phyloP scores from a whole-genome alignment of 1,140 invertebrate species.

The Bombyx mori region ASM3026992v2 NC_085120.1:6032501-6033000 shows the following conservation, averaged over 20 bases:
- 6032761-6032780: slow-evolving; percentile 38
- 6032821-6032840: slow-evolving; percentile 25
- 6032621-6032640: slow-evolving; percentile 26
- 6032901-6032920: slow-evolving; percentile 42
- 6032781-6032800: slow-evolving; percentile 44
- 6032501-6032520: not conserved
- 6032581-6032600: slow-evolving; percentile 30
- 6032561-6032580: slow-evolving; percentile 22
- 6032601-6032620: slow-evolving; percentile 20
- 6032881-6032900: slow-evolving; percentile 39
- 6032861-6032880: slow-evolving; percentile 40
- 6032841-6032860: slow-evolving; percentile 34
- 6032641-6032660: slow-evolving; percentile 26
- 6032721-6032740: slow-evolving; percentile 42
- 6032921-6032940: slow-evolving; percentile 20
- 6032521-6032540: slow-evolving; percentile 4
- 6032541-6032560: slow-evolving; percentile 5
- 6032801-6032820: slow-evolving; percentile 21
- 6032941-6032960: slow-evolving; percentile 24
- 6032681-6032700: slow-evolving; percentile 32
- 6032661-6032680: slow-evolving; percentile 27
- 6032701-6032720: slow-evolving; percentile 40
- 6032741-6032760: slow-evolving; percentile 26
- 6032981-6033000: slow-evolving; percentile 11
- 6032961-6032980: slow-evolving; percentile 21